phyloP scores from a whole-genome alignment of 2,888 invertebrate species.

The Luperina nickerlii region DNA sequence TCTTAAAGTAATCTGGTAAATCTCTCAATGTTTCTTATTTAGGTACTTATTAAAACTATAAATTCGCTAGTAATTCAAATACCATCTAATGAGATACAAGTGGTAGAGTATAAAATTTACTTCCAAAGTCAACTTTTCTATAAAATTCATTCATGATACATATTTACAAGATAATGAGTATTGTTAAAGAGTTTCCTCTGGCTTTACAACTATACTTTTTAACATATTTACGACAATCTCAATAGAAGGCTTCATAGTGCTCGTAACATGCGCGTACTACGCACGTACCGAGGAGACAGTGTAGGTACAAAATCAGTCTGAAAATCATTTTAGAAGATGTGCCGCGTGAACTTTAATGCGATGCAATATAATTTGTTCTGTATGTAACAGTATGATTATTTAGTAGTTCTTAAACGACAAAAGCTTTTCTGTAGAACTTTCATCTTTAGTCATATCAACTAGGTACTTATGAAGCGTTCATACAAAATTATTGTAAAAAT shows the following conservation, averaged over 20 bases:
- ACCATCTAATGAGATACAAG: slow-evolving; percentile 90
- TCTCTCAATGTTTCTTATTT: slow-evolving; percentile 86
- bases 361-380: slow-evolving; percentile 38
- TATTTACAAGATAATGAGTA: slow-evolving; percentile 89
- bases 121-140: slow-evolving; percentile 82
- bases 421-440: slow-evolving; percentile 45
- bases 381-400: slow-evolving; percentile 15
- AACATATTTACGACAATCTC: slow-evolving; percentile 61
- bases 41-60: slow-evolving; percentile 85
- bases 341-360: slow-evolving; percentile 22
- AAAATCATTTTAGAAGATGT: slow-evolving; percentile 46
- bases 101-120: slow-evolving; percentile 87
- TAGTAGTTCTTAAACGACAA: slow-evolving; percentile 38
- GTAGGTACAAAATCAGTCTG: slow-evolving; percentile 62
- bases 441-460: slow-evolving; percentile 50
- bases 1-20: slow-evolving; percentile 89
- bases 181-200: slow-evolving; percentile 80
- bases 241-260: slow-evolving; percentile 52
- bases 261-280: slow-evolving; percentile 13
- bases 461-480: slow-evolving; percentile 51
- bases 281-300: slow-evolving; percentile 33
- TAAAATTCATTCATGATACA: slow-evolving; percentile 76
- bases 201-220: slow-evolving; percentile 74
- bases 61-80: slow-evolving; percentile 90
- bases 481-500: slow-evolving; percentile 49